Evolutionary conservation across 53 echinoderm and acorn worm species (phyloP).

Genomic region (Henricia sp.): DNA sequence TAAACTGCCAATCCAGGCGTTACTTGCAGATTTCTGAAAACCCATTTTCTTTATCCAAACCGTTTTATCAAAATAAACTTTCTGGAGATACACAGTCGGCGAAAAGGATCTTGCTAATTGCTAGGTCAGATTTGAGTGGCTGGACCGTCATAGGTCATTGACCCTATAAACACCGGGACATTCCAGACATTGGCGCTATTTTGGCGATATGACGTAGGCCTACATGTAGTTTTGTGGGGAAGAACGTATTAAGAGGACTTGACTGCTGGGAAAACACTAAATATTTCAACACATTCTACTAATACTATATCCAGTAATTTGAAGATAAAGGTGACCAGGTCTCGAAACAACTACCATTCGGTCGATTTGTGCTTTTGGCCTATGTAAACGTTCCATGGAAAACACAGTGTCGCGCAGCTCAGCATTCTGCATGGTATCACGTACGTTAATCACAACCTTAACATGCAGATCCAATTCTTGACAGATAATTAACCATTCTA

Average conservation of each 20-base stretch:
- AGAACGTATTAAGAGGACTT: too few relatives aligned
- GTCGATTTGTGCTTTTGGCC: too few relatives aligned
- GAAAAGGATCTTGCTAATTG: slow-evolving; percentile 23
- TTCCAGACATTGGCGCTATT: too few relatives aligned
- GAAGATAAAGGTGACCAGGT: too few relatives aligned
- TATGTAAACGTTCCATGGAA: too few relatives aligned
- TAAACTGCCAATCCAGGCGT: slow-evolving; percentile 7
- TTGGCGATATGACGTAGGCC: too few relatives aligned
- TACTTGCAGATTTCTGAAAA: background rate
- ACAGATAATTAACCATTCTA: background rate
- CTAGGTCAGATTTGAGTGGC: background rate
- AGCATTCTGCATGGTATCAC: slow-evolving; percentile 5
- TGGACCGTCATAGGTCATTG: background rate
- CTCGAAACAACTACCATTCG: too few relatives aligned
- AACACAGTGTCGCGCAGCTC: background rate
- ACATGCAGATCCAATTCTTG: background rate
- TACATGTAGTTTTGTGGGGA: too few relatives aligned
- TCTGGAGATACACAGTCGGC: slow-evolving; percentile 5
- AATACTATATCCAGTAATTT: too few relatives aligned
- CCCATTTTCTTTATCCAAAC: slow-evolving; percentile 6
- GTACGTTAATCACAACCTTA: background rate
- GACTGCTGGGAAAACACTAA: too few relatives aligned
- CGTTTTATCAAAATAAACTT: slow-evolving; percentile 6
- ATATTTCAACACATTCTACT: too few relatives aligned
- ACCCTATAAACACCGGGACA: slow-evolving; percentile 9